Evolutionary conservation across 2,797 vertebrate species (phyloP), one percentile per base, ranked within the genome.

Genomic region (Pogoniulus pusillus): DNA sequence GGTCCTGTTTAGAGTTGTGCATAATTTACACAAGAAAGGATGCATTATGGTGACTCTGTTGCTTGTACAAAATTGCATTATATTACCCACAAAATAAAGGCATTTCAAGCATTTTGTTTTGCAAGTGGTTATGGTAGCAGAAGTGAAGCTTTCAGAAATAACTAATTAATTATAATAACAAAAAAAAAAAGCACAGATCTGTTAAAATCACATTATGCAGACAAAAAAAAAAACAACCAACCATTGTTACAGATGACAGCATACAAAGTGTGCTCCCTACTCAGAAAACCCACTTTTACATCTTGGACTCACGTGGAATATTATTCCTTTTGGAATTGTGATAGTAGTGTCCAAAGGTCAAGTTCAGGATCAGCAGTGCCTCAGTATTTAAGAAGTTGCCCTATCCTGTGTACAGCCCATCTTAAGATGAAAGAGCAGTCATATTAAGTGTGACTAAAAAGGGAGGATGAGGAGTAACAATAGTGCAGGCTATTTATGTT

Each of bases 61-160:
- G 39, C 90, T 91, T 87, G 74, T 47, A 88, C 24, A 80, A 80
- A 85, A 82, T 19, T 62, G 53, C 58, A 73, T 78, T 85, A 69
- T 89, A 54, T 75, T 85, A 89, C 49, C 58, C 65, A 65, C 70
- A 82, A 82, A 77, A 26, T 85, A 57, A 90, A 90, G 62, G 70
- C 89, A 92, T 92, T 79, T 90, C 63, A 87, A 85, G 93, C 55
- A 90, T 74, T 80, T 88, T 90, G 51, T 89, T 89, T 87, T 87
- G 63, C 53, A 79, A 91, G 23, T 70, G 66, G 59, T 82, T 93
- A 65, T 66, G 27, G 76, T n/a, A 69, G 69, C 58, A 77, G 65
- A 37, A 85, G 20, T 29, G 35, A 91, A 95, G 54, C 8, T 69
- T 86, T 84, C 54, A 74, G 80, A 82, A 70, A 81, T 5, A 82